These are phyloP conservation scores for Mohoua ochrocephala DNA, from an alignment of 2,113 vertebrate species.

Conservation along the genomic window DNA sequence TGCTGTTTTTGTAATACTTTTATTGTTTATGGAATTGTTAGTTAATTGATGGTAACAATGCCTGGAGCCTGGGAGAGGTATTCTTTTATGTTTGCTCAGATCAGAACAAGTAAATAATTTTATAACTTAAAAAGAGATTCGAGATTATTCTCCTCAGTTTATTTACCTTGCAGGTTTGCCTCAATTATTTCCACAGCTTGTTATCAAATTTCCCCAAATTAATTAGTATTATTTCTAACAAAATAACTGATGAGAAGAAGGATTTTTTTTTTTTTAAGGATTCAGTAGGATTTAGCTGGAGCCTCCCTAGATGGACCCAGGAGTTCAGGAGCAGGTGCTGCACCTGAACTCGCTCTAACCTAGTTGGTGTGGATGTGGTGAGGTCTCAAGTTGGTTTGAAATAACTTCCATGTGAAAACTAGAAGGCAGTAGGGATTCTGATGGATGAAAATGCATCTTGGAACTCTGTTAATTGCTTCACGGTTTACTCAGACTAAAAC, in stretches of 20 bases:
- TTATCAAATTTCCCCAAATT: not conserved
- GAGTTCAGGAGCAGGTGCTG: not conserved
- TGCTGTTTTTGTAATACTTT: slow-evolving; percentile 55
- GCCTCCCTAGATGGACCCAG: not conserved
- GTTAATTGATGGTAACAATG: slow-evolving; percentile 58
- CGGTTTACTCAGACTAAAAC: slow-evolving; percentile 33
- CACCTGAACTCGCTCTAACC: not conserved
- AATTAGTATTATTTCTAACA: not conserved
- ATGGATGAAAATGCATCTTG: not conserved
- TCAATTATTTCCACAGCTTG: not conserved
- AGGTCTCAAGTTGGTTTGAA: not conserved
- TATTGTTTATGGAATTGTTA: slow-evolving; percentile 60
- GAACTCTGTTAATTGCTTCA: slow-evolving; percentile 36
- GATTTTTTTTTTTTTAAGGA: not conserved
- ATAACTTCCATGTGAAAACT: not conserved
- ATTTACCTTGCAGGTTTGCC: slow-evolving; percentile 12
- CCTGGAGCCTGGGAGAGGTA: slow-evolving; percentile 47
- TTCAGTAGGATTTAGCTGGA: not conserved
- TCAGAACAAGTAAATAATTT: slow-evolving; percentile 48
- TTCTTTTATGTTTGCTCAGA: slow-evolving; percentile 50
- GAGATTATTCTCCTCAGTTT: not conserved
- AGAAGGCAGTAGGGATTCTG: not conserved
- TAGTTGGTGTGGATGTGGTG: not conserved
- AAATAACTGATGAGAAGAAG: not conserved
- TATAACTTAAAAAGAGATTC: not conserved